A percentile compares a stretch with the other conserved stretches of the same genome.
These are phyloP conservation scores for Heliconius charithonia DNA, from an alignment of 2,888 invertebrate species.

Conservation along the genomic window DNA sequence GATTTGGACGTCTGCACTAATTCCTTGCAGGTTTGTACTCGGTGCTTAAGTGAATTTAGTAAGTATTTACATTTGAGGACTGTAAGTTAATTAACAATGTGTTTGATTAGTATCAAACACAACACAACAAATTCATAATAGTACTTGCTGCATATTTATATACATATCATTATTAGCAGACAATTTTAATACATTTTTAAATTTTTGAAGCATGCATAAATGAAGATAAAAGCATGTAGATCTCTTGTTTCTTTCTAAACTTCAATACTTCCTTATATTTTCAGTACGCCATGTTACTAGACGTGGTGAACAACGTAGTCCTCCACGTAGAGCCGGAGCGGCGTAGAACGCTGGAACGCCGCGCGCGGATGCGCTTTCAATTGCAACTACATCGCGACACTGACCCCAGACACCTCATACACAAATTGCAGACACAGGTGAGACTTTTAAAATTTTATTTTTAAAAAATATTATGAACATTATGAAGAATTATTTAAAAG, in stretches of 20 bases:
- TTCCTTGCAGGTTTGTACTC: conserved; percentile 88
- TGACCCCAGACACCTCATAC: conserved; percentile 96
- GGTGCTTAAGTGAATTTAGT: background rate
- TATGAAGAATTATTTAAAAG: background rate
- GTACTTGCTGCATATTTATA: too few relatives aligned
- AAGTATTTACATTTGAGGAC: background rate
- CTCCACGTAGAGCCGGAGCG: conserved; percentile 98
- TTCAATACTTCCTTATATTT: background rate
- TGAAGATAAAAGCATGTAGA: too few relatives aligned
- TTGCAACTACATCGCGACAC: conserved; percentile 95
- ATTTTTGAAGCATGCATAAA: too few relatives aligned
- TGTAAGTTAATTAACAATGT: background rate
- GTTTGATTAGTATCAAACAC: background rate
- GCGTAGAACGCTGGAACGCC: conserved; percentile 93
- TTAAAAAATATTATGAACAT: background rate
- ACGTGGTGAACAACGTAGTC: conserved; percentile 98
- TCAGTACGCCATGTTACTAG: conserved; percentile 97
- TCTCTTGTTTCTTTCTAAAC: too few relatives aligned
- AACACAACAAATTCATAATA: too few relatives aligned
- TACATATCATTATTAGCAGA: too few relatives aligned
- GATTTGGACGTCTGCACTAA: conserved; percentile 99
- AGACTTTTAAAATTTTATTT: background rate
- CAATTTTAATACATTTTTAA: too few relatives aligned
- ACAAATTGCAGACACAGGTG: conserved; percentile 93
- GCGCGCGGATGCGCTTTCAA: conserved; percentile 97